Evolutionary conservation across 1,140 invertebrate genomes (phyloP).

Genomic region (Microplitis mediator): DNA sequence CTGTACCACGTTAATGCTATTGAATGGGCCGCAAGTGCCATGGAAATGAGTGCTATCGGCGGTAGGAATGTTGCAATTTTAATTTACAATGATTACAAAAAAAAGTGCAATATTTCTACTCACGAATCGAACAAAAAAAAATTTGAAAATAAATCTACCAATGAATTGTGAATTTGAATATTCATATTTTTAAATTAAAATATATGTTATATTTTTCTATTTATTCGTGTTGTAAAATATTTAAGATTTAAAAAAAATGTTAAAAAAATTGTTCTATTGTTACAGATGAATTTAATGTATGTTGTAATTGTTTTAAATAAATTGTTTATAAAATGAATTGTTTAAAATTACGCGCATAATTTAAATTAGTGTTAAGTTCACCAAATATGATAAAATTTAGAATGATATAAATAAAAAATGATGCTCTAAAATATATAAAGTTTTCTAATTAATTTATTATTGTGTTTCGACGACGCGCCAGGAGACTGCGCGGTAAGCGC

Average conservation of each 20-base stretch:
- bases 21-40: conserved; percentile 73
- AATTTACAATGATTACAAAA: conserved; percentile 50
- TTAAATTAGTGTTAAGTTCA: no score
- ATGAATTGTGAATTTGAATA: background rate
- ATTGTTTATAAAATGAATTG: no score
- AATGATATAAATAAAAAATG: background rate
- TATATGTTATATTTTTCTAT: no score
- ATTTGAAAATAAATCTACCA: background rate
- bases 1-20: conserved; percentile 73
- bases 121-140: background rate
- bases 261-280: no score
- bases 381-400: no score
- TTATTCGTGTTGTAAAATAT: no score
- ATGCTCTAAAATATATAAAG: conserved; percentile 1
- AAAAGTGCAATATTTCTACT: background rate
- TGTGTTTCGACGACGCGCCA: background rate
- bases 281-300: no score
- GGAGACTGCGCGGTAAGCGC: conserved; percentile 19
- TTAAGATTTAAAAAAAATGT: no score
- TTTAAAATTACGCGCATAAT: no score
- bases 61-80: conserved; percentile 72
- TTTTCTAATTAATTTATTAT: conserved; percentile 8
- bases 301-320: no score
- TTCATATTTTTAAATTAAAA: background rate
- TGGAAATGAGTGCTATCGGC: conserved; percentile 74